Base-by-base conservation (phyloP, 2,888 invertebrate genomes). In the Drosophila nigricruria region DNA sequence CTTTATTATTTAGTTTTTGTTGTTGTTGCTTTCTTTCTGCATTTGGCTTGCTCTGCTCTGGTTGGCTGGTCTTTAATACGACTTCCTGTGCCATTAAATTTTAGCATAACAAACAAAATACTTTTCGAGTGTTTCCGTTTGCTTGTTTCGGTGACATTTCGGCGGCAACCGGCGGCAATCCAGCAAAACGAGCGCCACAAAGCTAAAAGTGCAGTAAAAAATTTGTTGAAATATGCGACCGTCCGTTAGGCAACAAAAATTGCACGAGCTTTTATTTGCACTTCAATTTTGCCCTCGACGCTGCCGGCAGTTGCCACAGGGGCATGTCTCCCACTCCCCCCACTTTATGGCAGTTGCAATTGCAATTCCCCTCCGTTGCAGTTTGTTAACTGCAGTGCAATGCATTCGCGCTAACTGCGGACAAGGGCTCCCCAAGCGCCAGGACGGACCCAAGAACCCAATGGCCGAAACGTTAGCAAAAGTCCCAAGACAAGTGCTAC, bases 71-170 rank as follows among this genome's bases (percentile, higher is more conserved):
- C 82, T 89, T 85, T 81, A 85, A 89, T 79, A 81, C 73, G 88
- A 86, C 86, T 86, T 86, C 86, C 86, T 73, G 71, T 69, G 81
- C 79, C 81, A 88, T 86, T 89, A 88, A 86, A 86, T 89, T 86
- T 85, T 82, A 88, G 86, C 86, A 89, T 86, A 89, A 88, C 88
- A 89, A 89, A 89, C 88, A 77, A 89, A 86, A 86, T 89, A 89
- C 79, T 86, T 88, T 86, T 86, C 90, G 77, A 81, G 77, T 86
- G 81, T 89, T 86, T 86, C 86, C 86, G 86, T 81, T 82, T 75
- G 82, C 88, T 89, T 88, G 88, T 86, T 88, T 80, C 89, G 76
- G 53, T 84, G 85, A 88, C 89, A 89, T 83, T 84, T 82, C 54
- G 72, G 70, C 66, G 40, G 53, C 77, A 57, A 50, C 36, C 63